A percentile compares a stretch with the other conserved stretches of the same genome.
Conservation (phyloP, 2,113 vertebrate species). For the Physeter macrocephalus region DNA sequence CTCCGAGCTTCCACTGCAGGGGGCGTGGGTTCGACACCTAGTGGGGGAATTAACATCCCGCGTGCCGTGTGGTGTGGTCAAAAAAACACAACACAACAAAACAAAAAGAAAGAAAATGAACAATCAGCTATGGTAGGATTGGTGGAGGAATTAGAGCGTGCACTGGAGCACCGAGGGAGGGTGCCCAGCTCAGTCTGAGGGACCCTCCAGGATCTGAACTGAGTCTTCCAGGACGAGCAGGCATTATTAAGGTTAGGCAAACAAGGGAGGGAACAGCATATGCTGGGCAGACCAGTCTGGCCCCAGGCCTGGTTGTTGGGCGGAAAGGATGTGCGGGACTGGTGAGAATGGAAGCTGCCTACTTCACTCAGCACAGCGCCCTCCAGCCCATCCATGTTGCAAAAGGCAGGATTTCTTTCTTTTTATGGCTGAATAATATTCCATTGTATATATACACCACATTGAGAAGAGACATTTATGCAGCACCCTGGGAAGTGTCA, state of each 20-base stretch:
- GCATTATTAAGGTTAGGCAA: not conserved
- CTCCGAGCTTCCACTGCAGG: no score
- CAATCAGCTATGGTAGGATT: no score
- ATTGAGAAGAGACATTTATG: not conserved
- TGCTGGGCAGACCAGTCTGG: not conserved
- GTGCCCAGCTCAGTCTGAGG: not conserved
- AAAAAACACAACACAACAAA: no score
- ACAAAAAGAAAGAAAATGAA: no score
- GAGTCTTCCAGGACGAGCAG: not conserved
- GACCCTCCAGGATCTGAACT: not conserved
- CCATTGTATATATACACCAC: not conserved
- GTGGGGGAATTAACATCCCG: no score
- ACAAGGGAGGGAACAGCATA: not conserved
- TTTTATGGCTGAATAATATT: not conserved
- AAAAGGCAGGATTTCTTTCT: not conserved
- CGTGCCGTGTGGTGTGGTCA: no score
- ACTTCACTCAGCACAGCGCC: not conserved
- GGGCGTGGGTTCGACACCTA: no score
- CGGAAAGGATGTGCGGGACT: no score
- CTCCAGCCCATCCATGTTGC: accelerated
- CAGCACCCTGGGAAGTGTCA: not conserved
- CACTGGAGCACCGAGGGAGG: not conserved
- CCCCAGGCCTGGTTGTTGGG: not conserved
- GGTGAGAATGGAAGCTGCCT: not conserved
- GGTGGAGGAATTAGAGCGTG: not conserved